phyloP scores from a whole-genome alignment of 2,113 vertebrate species.

The Antechinus flavipes region DNA sequence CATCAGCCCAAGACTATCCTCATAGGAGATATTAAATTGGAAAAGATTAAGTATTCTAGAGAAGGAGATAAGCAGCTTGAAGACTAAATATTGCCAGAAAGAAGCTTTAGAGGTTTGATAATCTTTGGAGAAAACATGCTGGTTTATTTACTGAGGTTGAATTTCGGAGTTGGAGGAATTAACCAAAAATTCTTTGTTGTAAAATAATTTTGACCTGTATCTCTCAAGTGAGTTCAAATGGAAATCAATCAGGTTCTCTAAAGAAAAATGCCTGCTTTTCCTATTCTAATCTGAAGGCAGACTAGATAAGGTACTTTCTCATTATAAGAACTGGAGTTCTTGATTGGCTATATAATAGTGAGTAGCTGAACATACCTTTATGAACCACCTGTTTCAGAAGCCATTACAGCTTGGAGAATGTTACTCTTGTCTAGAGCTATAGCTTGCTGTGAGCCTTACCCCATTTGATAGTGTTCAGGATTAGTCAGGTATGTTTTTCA shows the following conservation, averaged over 20 bases:
- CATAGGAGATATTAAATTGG: neutral
- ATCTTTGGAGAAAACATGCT: neutral
- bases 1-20: neutral
- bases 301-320: neutral
- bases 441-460: neutral
- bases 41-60: slow-evolving; percentile 1
- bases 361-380: neutral
- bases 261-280: neutral
- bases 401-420: neutral
- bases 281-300: neutral
- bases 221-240: neutral
- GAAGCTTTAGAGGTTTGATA: neutral
- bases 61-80: slow-evolving; percentile 1
- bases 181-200: neutral
- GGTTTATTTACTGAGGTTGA: neutral
- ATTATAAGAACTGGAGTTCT: neutral
- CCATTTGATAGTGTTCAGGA: neutral
- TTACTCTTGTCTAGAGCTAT: neutral
- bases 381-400: neutral
- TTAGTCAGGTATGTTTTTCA: neutral
- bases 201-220: neutral
- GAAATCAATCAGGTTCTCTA: neutral
- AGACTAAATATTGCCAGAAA: neutral
- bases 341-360: neutral
- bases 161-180: neutral